These are phyloP conservation scores for Polydrusus pterygomalis DNA, from an alignment of 2,888 invertebrate genomes.

Conservation along the genomic window DNA sequence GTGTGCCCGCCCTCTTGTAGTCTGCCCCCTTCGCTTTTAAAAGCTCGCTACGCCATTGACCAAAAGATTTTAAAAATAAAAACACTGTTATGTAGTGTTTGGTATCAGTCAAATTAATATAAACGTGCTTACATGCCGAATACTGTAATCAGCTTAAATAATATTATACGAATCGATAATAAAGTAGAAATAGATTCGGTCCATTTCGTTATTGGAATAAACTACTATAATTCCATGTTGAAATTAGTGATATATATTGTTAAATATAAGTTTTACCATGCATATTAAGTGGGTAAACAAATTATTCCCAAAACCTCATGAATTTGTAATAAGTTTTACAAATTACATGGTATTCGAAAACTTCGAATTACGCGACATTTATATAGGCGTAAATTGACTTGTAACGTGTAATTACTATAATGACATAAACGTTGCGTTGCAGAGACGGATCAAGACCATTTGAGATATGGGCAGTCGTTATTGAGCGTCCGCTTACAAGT, in stretches of 20 bases:
- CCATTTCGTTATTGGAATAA: slow-evolving; percentile 33
- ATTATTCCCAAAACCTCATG: slow-evolving; percentile 39
- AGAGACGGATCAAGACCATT: not conserved
- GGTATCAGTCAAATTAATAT: too few relatives aligned
- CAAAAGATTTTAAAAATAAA: too few relatives aligned
- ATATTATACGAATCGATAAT: slow-evolving; percentile 24
- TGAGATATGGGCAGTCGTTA: not conserved
- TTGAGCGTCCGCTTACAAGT: too few relatives aligned
- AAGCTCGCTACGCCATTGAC: too few relatives aligned
- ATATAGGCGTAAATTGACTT: not conserved
- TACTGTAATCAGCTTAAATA: too few relatives aligned
- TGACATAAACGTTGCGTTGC: not conserved
- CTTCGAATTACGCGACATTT: not conserved
- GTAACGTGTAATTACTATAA: too few relatives aligned
- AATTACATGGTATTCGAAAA: not conserved
- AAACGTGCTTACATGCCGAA: too few relatives aligned
- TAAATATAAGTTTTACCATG: slow-evolving; percentile 44
- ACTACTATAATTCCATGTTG: slow-evolving; percentile 24
- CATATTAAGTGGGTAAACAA: slow-evolving; percentile 44
- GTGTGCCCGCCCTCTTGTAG: too few relatives aligned
- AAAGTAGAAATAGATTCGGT: slow-evolving; percentile 31
- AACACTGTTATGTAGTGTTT: too few relatives aligned
- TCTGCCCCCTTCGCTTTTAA: too few relatives aligned
- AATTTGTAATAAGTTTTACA: slow-evolving; percentile 37
- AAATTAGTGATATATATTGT: slow-evolving; percentile 40